These are phyloP conservation scores for Drosophila tsacasi DNA, from an alignment of 1,140 invertebrate genomes.

Conservation along the genomic window DNA sequence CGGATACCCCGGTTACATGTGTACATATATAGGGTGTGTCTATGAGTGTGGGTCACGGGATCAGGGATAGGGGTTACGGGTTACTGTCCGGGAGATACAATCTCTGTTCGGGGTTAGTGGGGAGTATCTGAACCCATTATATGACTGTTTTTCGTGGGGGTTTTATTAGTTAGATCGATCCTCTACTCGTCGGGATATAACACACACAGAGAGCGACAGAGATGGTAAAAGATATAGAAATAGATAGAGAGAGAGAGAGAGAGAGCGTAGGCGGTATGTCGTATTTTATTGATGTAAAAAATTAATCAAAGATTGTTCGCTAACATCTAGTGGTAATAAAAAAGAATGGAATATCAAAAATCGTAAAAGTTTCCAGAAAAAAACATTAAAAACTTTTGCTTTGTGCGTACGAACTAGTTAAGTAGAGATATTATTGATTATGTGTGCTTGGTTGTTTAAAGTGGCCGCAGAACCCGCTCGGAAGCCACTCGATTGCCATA, in stretches of 20 bases:
- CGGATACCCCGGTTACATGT: conserved; percentile 66
- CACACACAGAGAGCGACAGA: conserved; percentile 23
- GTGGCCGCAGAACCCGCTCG: conserved; percentile 59
- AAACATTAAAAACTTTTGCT: conserved; percentile 43
- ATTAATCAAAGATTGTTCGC: conserved; percentile 63
- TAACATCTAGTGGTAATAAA: conserved; percentile 54
- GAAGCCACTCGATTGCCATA: conserved; percentile 64
- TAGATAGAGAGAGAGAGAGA: conserved; percentile 30
- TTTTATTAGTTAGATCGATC: conserved; percentile 24
- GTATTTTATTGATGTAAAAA: conserved; percentile 80
- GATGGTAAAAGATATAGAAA: conserved; percentile 11
- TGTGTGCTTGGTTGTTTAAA: conserved; percentile 48
- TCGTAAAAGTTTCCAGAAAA: conserved; percentile 42
- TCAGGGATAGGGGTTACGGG: background rate
- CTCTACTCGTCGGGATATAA: conserved; percentile 28
- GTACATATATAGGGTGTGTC: conserved; percentile 46
- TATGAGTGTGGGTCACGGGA: conserved; percentile 1
- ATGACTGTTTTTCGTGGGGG: conserved; percentile 9
- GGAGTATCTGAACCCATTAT: conserved; percentile 25
- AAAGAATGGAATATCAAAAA: conserved; percentile 74
- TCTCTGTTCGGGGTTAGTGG: conserved; percentile 17
- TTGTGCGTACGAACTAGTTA: conserved; percentile 76
- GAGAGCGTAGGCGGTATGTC: conserved; percentile 62
- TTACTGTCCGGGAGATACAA: background rate
- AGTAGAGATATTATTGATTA: conserved; percentile 54